Evolutionary conservation across 53 echinoderm and acorn worm genomes (phyloP), one percentile per base, ranked within the genome.

Genomic region (Astropecten irregularis): DNA sequence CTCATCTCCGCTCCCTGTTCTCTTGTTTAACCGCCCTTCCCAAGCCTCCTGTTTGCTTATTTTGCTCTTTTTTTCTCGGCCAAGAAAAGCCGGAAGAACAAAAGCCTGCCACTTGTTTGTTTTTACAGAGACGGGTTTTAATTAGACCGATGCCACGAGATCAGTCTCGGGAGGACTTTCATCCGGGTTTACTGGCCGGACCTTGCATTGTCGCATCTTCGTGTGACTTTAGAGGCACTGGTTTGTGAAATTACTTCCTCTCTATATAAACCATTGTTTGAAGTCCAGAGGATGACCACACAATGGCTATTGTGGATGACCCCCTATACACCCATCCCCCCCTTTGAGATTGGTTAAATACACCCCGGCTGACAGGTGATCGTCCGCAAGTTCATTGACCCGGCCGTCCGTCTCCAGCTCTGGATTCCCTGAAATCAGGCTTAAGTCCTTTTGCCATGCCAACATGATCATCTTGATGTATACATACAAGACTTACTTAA

Each of bases 211-310:
- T 37, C 21, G 20, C 34, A 6, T 66, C 35, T 7, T 66, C 16
- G 9, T 18, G 22, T 19, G 39, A 66, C 11, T 42, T 42, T 6
- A 11, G 42, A 11, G 6, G 36, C 66, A 66, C 15, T 66, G 35
- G 36, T 66, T 66, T 66, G 66, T 40, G 66, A 66, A 66, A 66
- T 38, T 66, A 37, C 66, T 66, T 66, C 66, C 36, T 66, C 9
- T 26, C 32, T 30, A 27, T 63, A 18, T 20, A 27, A 22, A 11
- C 42, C 11, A 42, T 42, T 42, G 42, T 42, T 6, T 6, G 6
- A 42, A 11, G 6, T 42, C 42, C 42, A 25, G 63, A 31, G 34
- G 18, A 29, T 27, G 63, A 27, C 28, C 35, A 66, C 66, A 66
- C 33, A 34, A 66, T 34, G 66, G 21, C 32, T 61, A 61, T 18